Percentiles rank a stretch among this genome's conserved stretches.
Conservation (phyloP, 2,888 invertebrate species). For the Luperina testacea region DNA sequence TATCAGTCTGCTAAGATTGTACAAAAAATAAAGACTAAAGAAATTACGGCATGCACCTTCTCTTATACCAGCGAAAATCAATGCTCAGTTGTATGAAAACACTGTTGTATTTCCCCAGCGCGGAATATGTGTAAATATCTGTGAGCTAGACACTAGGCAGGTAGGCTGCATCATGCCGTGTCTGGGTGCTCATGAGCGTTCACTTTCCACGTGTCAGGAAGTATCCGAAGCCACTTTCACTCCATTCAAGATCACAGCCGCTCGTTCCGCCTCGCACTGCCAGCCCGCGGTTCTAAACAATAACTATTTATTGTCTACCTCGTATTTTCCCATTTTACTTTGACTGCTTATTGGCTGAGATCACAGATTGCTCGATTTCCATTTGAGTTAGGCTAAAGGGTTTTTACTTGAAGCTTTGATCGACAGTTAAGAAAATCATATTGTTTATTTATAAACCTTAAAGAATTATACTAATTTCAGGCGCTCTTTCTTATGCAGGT, state of each 20-base stretch:
- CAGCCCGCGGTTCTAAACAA: conserved; percentile 72
- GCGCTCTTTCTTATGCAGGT: conserved; percentile 83
- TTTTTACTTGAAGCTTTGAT: conserved; percentile 31
- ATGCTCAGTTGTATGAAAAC: conserved; percentile 7
- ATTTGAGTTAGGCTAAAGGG: conserved; percentile 38
- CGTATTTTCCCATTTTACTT: conserved; percentile 63
- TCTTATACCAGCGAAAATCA: not conserved
- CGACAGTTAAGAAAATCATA: conserved; percentile 21
- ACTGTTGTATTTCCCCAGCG: conserved; percentile 72
- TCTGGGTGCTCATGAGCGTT: conserved; percentile 77
- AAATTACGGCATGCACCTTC: not conserved
- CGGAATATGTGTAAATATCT: conserved; percentile 77
- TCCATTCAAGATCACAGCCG: conserved; percentile 86
- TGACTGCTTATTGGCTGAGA: conserved; percentile 62
- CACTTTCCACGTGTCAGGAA: conserved; percentile 88
- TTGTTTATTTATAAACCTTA: conserved; percentile 57
- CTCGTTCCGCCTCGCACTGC: conserved; percentile 80
- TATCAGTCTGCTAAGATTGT: not conserved
- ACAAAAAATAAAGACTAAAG: not conserved
- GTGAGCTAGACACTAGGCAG: conserved; percentile 65
- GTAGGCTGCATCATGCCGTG: conserved; percentile 66
- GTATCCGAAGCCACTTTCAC: conserved; percentile 86
- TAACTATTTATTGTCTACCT: conserved; percentile 75
- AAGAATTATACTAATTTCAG: conserved; percentile 82
- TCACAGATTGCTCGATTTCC: conserved; percentile 42